Evolutionary conservation across 2,113 vertebrate species (phyloP), one percentile per base, ranked within the genome.

Genomic region (Aspiorhynchus laticeps): DNA sequence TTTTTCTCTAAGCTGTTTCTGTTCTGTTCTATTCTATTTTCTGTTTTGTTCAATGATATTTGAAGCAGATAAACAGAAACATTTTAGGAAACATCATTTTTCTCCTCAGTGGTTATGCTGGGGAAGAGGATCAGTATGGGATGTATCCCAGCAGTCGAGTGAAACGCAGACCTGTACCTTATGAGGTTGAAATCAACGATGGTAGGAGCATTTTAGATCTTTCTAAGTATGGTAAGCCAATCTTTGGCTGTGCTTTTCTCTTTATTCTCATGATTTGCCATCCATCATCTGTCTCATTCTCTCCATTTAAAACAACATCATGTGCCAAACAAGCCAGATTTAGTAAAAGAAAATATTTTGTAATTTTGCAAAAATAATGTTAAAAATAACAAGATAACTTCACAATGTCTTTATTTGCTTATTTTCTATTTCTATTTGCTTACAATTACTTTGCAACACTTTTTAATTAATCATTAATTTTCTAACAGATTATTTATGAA

Each of bases 181-280:
- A 97, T 61, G 97, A 97, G 92, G 94, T 97, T 93, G 97, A 97
- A 88, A 95, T 97, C 88, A 95, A 89, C 1, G 96, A 97, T 4
- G 97, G 97, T 97, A 93, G 36, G 91, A 46, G 48, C 56, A 84
- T 86, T 87, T 88, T 87, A 80, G n/a, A 89, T 84, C 46, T 90
- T 84, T 87, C 36, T 51, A 73, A 26, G 24, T 76, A 88, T 87
- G 38, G 75, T 59, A 86, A 85, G 69, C 43, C 61, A 71, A 56
- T 71, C 67, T 86, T 88, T 88, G 59, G 77, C 85, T 87, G 75
- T 86, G 76, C 71, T 8, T 85, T 73, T 61, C 31, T 75, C 41
- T 51, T 31, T 31, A 17, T 9, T 11, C 7, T 56, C 46, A 9
- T 74, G 17, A 10, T 69, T 48, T 75, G 48, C 41, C 17, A 67